Base-by-base conservation (phyloP, 1,140 invertebrate species). In the Mercenaria mercenaria region DNA sequence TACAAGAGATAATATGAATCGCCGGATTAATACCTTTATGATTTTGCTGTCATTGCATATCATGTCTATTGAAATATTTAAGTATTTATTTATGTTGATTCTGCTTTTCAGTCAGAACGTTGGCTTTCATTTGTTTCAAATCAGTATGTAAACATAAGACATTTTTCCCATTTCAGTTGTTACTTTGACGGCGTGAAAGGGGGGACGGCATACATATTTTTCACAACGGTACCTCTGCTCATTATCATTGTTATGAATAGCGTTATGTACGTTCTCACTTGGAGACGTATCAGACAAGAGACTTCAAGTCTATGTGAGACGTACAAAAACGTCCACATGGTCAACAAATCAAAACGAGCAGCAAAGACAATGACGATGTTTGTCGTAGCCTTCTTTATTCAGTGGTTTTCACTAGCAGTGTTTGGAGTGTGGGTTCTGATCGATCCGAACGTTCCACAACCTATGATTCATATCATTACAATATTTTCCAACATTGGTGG, bases 401-500 rank as follows among this genome's bases (percentile, higher is more conserved):
- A 92, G 29, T 92, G 91, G 91, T 92, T 89, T 87, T 90, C 91
- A 0, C 72, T 92, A 64, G 90, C 87, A 13, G 41, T 92, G 4
- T 87, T 81, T 52, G 90, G 91, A 8, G 80, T 90, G 10, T 92
- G 89, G 91, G 87, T 80, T 15, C 47, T 88, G 6, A 72, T 79
- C 4, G 61, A 34, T 10, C 69, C 47, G 4, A 80, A 83, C 29
- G 91, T 92, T 6, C 91, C 91, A 23, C 91, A 92, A 47, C 41
- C 72, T 4, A 39, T 92, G 0, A 85, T 87, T 47, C 90, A 90
- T 37, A 72, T 90, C 20, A 88, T 91, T 0, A 91, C 90, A 34
- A 92, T 88, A n/a, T 92, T 92, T 18, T 87, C 91, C 11, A 92
- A 92, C 72, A 59, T 91, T 26, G 91, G 91, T 0, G 91, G 91